Conservation (phyloP, 2,797 vertebrate genomes). For the Caiman crocodilus region DNA sequence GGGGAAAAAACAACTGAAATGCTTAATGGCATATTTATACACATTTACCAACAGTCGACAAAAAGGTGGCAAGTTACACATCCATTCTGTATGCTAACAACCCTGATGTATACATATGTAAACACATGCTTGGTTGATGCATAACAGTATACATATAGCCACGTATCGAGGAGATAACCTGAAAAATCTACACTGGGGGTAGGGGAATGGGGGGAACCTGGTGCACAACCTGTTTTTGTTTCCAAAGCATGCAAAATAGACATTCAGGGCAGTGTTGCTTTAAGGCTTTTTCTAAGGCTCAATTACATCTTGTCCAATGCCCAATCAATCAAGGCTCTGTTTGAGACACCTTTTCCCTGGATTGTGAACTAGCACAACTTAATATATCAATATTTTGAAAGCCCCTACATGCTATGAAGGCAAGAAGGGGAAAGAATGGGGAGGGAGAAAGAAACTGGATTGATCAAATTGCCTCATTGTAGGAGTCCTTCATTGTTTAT, state of each 20-base stretch:
- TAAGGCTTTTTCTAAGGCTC: slow-evolving; percentile 79
- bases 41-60: slow-evolving; percentile 73
- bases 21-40: slow-evolving; percentile 73
- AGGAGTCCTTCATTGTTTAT: slow-evolving; percentile 16
- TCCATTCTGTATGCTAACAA: slow-evolving; percentile 72
- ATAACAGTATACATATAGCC: slow-evolving; percentile 36
- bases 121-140: slow-evolving; percentile 71
- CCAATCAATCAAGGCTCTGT: slow-evolving; percentile 7
- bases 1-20: slow-evolving; percentile 63
- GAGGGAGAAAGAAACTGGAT: background rate
- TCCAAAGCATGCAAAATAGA: slow-evolving; percentile 55
- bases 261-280: slow-evolving; percentile 79
- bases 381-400: slow-evolving; percentile 54
- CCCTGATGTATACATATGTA: slow-evolving; percentile 51
- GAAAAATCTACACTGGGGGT: slow-evolving; percentile 52
- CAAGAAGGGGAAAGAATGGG: background rate
- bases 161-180: slow-evolving; percentile 60
- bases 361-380: slow-evolving; percentile 39
- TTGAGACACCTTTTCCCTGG: slow-evolving; percentile 45
- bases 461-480: slow-evolving; percentile 48
- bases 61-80: slow-evolving; percentile 75
- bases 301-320: slow-evolving; percentile 42
- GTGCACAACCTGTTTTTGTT: slow-evolving; percentile 17
- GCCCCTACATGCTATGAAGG: slow-evolving; percentile 48
- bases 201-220: slow-evolving; percentile 32